Evolutionary conservation across 2,888 invertebrate genomes (phyloP), one percentile per base, ranked within the genome.

Genomic region (Pyrrhia umbra): DNA sequence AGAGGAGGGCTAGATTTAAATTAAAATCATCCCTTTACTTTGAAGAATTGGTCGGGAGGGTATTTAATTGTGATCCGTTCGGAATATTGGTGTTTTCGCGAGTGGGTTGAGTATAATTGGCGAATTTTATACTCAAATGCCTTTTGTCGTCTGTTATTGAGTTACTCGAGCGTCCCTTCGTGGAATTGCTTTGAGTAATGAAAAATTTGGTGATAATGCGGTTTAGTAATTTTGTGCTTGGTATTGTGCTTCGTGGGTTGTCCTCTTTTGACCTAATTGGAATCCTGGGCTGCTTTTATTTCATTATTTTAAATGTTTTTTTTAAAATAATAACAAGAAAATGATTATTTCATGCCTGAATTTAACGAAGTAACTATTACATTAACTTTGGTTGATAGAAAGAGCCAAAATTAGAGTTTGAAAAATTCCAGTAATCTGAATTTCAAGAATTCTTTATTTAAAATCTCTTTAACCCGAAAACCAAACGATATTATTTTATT

Each of bases 31-130:
- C 88, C 90, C 90, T 88, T 88, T 84, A 79, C 87, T 89, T 90
- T 90, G 88, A 90, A 91, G 91, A 90, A 91, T 87, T 82, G 81
- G 75, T 81, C 73, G 79, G 82, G 79, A 82, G 87, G 89, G 84
- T 83, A 87, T 92, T 89, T 92, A 91, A 93, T 93, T 92, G 89
- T 91, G 88, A 89, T 89, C 88, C 88, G 85, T 86, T 88, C 79
- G 74, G 77, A 85, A 87, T 88, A 88, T 88, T 83, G 87, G 85
- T 85, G 83, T 81, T 84, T 80, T 80, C 75, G 66, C 69, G 87
- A 90, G 84, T 86, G 88, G 88, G 88, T 88, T 89, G 85, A 75
- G 84, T 82, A 88, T 90, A 90, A 91, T 92, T 91, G 90, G 84
- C 86, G 85, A 88, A 90, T 91, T 92, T 92, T 87, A 89, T 89